Evolutionary conservation across 2,113 vertebrate species (phyloP), one percentile per base, ranked within the genome.

Genomic region (Mesocricetus auratus): DNA sequence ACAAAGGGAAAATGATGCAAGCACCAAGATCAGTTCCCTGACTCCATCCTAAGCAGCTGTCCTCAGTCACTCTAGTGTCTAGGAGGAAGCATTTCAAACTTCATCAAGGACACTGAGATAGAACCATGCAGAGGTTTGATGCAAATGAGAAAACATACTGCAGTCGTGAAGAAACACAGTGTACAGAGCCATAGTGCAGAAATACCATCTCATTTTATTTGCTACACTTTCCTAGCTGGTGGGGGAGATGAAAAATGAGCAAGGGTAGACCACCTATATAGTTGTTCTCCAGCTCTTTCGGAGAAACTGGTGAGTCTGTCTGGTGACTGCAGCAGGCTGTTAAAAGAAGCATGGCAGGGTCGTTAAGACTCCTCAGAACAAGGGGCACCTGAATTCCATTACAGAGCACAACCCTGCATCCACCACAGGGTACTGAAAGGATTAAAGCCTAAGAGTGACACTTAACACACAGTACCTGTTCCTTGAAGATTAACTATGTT

Each of bases 71-170:
- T 26, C 42, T 45, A 36, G 60, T 3, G 58, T 45, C 91, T 78
- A 3, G 1, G 6, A 96, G 56, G 42, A 88, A 86, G 56, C 77
- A 53, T 47, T 77, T 82, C 50, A 26, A 64, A n/a, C 75, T 74
- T 42, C 71, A 92, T 75, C 62, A 71, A 71, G 39, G 90, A 33
- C 53, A 24, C 22, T 77, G 77, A 39, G 31, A 36, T 19, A 71
- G 42, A n/a, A 60, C 83, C 19, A n/a, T 1, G 56, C 50, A 82
- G 29, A 42, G 66, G 77, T 36, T 47, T 73, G 39, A 86, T 33
- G 45, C 36, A 86, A 86, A 88, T 53, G 53, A 90, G 69, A 91
- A 97, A 85, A 73, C 1, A 89, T 3, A 56, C 75, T 21, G 60
- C 42, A 81, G 64, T 58, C 42, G 13, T 79, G 58, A 56, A 78